Conservation (phyloP, 1,140 invertebrate genomes). For the Camponotus pennsylvanicus region DNA sequence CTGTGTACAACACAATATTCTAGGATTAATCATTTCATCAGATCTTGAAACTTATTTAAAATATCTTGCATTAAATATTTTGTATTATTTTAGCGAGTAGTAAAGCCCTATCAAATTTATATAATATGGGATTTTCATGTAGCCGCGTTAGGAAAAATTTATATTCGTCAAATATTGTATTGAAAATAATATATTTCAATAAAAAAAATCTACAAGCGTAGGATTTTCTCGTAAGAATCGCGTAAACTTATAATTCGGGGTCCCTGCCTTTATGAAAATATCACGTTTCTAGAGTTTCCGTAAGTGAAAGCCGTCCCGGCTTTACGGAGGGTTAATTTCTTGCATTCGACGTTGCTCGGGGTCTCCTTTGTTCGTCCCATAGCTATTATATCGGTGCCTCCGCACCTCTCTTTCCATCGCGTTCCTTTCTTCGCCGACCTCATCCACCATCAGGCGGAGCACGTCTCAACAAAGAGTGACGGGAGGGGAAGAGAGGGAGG, state of each 20-base stretch:
- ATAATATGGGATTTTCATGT: not conserved
- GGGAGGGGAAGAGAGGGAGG: too few species aligned
- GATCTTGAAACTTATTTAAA: constrained; percentile 26
- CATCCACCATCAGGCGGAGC: constrained; percentile 8
- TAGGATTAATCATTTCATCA: constrained; percentile 41
- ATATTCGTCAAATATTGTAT: not conserved
- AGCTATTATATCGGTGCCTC: not conserved
- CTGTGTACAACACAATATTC: constrained; percentile 31
- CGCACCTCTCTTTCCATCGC: not conserved
- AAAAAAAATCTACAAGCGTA: not conserved
- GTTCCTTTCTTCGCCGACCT: not conserved
- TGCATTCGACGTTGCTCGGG: constrained; percentile 10
- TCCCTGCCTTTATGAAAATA: constrained; percentile 1
- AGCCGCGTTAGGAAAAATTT: constrained; percentile 2
- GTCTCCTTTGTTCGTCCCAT: constrained; percentile 15
- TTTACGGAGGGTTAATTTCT: constrained; percentile 51
- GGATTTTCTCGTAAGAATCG: not conserved
- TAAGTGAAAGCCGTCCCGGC: not conserved
- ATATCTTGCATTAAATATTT: constrained; percentile 20
- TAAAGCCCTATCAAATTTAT: not conserved
- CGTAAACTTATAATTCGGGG: constrained; percentile 1
- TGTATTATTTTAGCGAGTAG: not conserved
- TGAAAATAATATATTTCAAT: not conserved
- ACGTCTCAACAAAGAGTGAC: constrained; percentile 35
- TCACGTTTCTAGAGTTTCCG: constrained; percentile 18